These are phyloP conservation scores for Stegana nigrithorax DNA, from an alignment of 2,888 invertebrate genomes.

Conservation along the genomic window DNA sequence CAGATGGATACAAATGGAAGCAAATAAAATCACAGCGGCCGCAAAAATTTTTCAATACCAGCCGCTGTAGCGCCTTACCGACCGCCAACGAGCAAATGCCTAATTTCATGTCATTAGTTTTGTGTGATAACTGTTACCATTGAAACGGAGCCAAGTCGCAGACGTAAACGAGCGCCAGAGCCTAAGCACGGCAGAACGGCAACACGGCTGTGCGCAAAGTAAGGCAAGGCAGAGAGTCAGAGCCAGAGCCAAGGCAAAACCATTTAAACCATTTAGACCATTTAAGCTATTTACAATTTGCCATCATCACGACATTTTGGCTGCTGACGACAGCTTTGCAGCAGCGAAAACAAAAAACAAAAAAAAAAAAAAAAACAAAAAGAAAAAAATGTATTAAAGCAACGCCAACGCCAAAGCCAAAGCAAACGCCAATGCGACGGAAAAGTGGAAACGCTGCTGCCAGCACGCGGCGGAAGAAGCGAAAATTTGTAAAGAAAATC, in stretches of 20 bases:
- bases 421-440: slow-evolving; percentile 25
- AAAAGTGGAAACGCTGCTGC: slow-evolving; percentile 17
- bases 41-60: slow-evolving; percentile 14
- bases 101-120: slow-evolving; percentile 67
- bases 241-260: slow-evolving; percentile 29
- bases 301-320: slow-evolving; percentile 68
- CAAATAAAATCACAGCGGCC: neutral
- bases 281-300: slow-evolving; percentile 69
- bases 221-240: slow-evolving; percentile 18
- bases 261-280: slow-evolving; percentile 63
- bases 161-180: too few species aligned
- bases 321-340: slow-evolving; percentile 47
- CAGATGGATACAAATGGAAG: neutral
- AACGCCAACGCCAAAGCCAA: neutral
- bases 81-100: slow-evolving; percentile 49
- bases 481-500: slow-evolving; percentile 42
- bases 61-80: neutral
- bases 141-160: slow-evolving; percentile 51
- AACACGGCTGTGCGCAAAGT: too few species aligned
- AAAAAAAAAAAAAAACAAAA: neutral
- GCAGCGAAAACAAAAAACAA: neutral
- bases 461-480: neutral
- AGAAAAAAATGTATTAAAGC: neutral
- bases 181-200: too few species aligned
- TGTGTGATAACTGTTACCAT: slow-evolving; percentile 67